phyloP scores from a whole-genome alignment of 64 coral and sea anemone species.

The Cladopsammia gracilis region DNA sequence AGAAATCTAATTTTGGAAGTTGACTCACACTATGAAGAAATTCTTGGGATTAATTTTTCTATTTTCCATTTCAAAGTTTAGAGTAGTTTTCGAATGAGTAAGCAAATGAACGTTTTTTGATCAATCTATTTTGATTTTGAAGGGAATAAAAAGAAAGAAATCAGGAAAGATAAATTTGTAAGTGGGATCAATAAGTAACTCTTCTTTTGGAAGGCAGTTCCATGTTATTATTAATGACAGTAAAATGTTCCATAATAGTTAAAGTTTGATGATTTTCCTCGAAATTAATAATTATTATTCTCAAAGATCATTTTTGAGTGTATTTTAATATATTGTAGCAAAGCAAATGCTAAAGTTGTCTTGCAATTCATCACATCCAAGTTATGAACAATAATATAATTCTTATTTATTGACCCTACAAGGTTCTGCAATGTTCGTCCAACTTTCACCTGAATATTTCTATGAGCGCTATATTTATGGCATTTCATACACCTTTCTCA shows the following conservation, averaged over 20 bases:
- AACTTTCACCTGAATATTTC: not conserved
- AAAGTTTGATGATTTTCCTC: constrained; percentile 3
- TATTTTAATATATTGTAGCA: constrained; percentile 37
- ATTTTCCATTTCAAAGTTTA: not conserved
- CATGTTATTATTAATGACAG: not conserved
- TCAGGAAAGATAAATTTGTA: not conserved
- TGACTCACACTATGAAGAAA: not conserved
- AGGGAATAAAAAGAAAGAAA: not conserved
- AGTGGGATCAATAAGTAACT: not conserved
- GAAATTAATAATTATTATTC: constrained; percentile 3
- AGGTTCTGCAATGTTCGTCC: not conserved
- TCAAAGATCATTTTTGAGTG: not conserved
- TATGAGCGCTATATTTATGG: not conserved
- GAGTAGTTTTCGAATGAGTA: not conserved
- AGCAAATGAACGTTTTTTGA: not conserved
- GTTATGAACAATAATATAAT: not conserved
- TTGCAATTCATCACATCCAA: constrained; percentile 44
- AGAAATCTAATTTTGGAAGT: not conserved
- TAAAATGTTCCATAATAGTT: not conserved
- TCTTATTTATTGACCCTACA: constrained; percentile 1
- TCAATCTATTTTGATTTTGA: not conserved
- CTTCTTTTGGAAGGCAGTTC: not conserved
- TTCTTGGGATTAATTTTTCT: not conserved
- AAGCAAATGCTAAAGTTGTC: not conserved
- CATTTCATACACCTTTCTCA: not conserved